A percentile compares a stretch with the other conserved stretches of the same genome.
These are phyloP conservation scores for Bhutanitis thaidina DNA, from an alignment of 2,888 invertebrate species.

Conservation along the genomic window DNA sequence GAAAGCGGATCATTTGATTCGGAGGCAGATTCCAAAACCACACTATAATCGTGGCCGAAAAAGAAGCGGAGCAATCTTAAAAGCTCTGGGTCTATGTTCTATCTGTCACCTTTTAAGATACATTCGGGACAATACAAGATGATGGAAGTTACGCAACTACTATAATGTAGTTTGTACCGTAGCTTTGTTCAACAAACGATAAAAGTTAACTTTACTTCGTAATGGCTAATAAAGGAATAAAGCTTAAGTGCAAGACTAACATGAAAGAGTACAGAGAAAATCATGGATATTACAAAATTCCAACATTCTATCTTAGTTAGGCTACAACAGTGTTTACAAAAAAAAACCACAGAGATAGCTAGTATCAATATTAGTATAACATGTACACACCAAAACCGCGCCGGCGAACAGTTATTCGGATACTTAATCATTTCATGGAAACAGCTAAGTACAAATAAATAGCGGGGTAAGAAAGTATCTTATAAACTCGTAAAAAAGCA, in stretches of 20 bases:
- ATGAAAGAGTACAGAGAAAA: constrained; percentile 3
- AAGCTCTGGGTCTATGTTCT: too few species aligned
- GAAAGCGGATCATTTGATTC: too few species aligned
- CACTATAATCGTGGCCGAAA: too few species aligned
- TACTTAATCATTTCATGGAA: constrained; percentile 31
- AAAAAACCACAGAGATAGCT: constrained; percentile 40
- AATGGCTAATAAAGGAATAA: constrained; percentile 7
- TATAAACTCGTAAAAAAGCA: constrained; percentile 37
- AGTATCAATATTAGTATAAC: constrained; percentile 40
- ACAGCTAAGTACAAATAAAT: constrained; percentile 20
- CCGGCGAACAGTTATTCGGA: constrained; percentile 32
- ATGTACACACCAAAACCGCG: constrained; percentile 33
- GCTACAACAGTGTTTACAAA: constrained; percentile 31
- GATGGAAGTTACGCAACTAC: too few species aligned
- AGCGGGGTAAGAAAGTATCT: constrained; percentile 23
- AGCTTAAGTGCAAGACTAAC: constrained; percentile 3
- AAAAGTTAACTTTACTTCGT: neutral
- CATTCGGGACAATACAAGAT: too few species aligned
- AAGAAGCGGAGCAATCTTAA: too few species aligned
- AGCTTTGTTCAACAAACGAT: too few species aligned
- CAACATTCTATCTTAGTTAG: constrained; percentile 24
- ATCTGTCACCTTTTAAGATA: too few species aligned
- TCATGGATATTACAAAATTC: constrained; percentile 26
- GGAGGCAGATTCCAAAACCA: too few species aligned
- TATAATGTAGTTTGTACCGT: too few species aligned